Evolutionary conservation across 2,797 vertebrate genomes (phyloP), one percentile per base, ranked within the genome.

Genomic region (Onychomys leucogaster): DNA sequence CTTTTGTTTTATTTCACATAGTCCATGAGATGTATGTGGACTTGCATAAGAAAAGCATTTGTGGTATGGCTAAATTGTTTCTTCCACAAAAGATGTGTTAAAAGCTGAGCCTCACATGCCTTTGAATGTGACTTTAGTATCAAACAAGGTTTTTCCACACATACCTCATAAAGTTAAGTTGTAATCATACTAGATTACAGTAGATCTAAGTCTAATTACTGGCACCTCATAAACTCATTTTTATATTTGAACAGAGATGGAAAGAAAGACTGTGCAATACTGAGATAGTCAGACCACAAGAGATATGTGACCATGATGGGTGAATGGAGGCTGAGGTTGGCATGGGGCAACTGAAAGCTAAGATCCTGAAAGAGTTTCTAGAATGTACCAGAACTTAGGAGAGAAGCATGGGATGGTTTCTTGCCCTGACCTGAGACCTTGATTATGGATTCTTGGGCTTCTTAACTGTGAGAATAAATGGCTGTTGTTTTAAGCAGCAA

Each of bases 91-190:
- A 84, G 25, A 65, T 71, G 34, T 29, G 2, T 25, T 67, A 16
- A 88, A 81, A 16, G 85, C 41, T 34, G 59, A 81, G 37, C 2
- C 17, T 1, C 37, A 57, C 0, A 32, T 52, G 55, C 4, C 46
- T 75, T 25, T 57, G 25, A 89, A 34, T 55, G 16, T 73, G 46
- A 37, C 25, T 13, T 65, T 93, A 88, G 92, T 77, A 78, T 37
- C 27, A 92, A 94, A 71, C 5, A 49, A 69, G 13, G 4, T 71
- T 14, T 95, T 92, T 81, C 32, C 23, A 85, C 23, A 84, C 78
- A 5, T 57, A 83, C 65, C n/a, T 71, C 76, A 23, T 82, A 85
- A 82, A 76, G 8, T 23, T 29, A 90, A 77, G 5, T 16, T 46
- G 14, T 57, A 21, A n/a, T 76, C 19, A 76, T 80, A 76, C 2